phyloP scores from a whole-genome alignment of 2,797 vertebrate species.

The Antennarius maculatus region DNA sequence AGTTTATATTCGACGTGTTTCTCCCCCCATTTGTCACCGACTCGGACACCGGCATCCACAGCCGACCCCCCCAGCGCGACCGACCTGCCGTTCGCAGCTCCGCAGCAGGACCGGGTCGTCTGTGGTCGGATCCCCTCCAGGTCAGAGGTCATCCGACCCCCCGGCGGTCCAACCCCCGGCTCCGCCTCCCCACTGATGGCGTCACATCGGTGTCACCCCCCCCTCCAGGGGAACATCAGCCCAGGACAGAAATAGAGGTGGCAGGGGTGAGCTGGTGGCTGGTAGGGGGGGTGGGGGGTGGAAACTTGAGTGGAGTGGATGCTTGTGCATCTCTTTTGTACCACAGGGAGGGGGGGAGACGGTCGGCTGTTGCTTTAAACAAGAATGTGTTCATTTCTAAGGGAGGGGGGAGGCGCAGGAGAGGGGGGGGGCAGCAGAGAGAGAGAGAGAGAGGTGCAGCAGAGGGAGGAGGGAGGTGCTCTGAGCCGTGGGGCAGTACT shows the following conservation, averaged over 20 bases:
- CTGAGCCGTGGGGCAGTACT: slow-evolving; percentile 78
- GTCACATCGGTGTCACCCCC: slow-evolving; percentile 58
- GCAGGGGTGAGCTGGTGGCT: slow-evolving; percentile 61
- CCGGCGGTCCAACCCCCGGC: slow-evolving; percentile 63
- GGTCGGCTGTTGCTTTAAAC: slow-evolving; percentile 72
- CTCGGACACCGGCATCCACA: slow-evolving; percentile 24
- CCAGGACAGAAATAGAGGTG: slow-evolving; percentile 75
- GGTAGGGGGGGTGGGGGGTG: slow-evolving; percentile 68
- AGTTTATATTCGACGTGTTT: slow-evolving; percentile 30
- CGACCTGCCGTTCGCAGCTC: slow-evolving; percentile 14
- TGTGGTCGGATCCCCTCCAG: slow-evolving; percentile 46
- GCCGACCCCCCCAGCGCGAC: slow-evolving; percentile 22
- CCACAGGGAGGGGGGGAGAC: slow-evolving; percentile 77
- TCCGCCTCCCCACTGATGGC: slow-evolving; percentile 46
- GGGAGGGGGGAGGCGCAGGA: slow-evolving; percentile 49
- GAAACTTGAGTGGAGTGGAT: slow-evolving; percentile 73
- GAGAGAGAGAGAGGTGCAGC: slow-evolving; percentile 61
- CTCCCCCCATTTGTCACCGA: slow-evolving; percentile 38
- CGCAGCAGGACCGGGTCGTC: slow-evolving; percentile 12
- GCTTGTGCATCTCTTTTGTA: slow-evolving; percentile 78
- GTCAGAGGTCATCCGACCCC: slow-evolving; percentile 43
- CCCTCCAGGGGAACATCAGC: slow-evolving; percentile 51
- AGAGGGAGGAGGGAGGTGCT: slow-evolving; percentile 72
- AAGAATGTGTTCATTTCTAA: slow-evolving; percentile 76
- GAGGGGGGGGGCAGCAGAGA: slow-evolving; percentile 22